Evolutionary conservation across 64 coral and sea anemone species (phyloP).

Genomic region (Acropora tenuis): DNA sequence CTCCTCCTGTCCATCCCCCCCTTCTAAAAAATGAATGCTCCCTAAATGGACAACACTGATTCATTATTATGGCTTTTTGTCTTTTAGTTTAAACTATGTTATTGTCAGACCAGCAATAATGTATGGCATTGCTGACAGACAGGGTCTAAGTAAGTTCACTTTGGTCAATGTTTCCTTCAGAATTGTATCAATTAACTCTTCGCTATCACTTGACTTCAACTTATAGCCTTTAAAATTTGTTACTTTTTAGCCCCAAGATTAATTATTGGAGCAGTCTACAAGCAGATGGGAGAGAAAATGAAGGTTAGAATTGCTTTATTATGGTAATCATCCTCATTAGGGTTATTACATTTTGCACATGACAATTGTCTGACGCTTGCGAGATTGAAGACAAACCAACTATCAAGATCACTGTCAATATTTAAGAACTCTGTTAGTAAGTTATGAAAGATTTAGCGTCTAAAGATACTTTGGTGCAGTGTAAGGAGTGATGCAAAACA

Average conservation of each 20-base stretch:
- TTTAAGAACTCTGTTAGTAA: no score
- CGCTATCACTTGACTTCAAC: no score
- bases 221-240: neutral
- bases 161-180: neutral
- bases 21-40: no score
- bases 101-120: slow-evolving; percentile 92
- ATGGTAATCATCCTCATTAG: neutral
- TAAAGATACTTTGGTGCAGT: no score
- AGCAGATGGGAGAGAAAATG: slow-evolving; percentile 92
- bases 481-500: no score
- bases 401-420: no score
- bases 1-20: no score
- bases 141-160: slow-evolving; percentile 86
- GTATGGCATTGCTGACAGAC: slow-evolving; percentile 87
- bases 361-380: no score
- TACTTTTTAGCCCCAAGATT: slow-evolving; percentile 78
- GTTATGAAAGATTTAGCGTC: no score
- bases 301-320: slow-evolving; percentile 50
- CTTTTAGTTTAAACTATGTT: slow-evolving; percentile 87
- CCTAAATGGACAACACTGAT: neutral
- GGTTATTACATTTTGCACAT: neutral
- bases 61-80: neutral
- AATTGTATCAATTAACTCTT: no score
- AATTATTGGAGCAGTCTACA: slow-evolving; percentile 97
- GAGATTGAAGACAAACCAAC: no score